phyloP scores from a whole-genome alignment of 2,797 vertebrate species.

The Enteromius trimaculatus region DNA sequence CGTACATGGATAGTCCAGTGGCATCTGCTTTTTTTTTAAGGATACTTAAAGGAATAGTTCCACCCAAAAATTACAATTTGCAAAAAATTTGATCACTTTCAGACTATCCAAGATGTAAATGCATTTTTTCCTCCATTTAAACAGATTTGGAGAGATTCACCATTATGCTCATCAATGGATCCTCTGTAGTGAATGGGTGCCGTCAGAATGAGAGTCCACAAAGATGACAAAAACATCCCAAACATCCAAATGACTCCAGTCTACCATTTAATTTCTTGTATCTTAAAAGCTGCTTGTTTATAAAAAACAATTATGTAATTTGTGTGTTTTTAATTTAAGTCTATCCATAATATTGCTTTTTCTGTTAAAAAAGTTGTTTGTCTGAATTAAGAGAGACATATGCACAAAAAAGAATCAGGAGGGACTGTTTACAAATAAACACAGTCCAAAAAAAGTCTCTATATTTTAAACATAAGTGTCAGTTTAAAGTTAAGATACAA shows the following conservation, averaged over 20 bases:
- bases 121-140: not conserved
- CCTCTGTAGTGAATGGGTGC: not conserved
- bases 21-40: not conserved
- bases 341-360: not conserved
- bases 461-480: not conserved
- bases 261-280: not conserved
- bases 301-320: not conserved
- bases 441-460: not conserved
- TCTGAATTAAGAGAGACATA: not conserved
- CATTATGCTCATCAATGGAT: not conserved
- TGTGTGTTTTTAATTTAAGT: not conserved
- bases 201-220: not conserved
- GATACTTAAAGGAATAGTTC: not conserved
- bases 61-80: not conserved
- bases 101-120: not conserved
- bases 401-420: not conserved
- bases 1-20: constrained; percentile 2
- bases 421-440: not conserved
- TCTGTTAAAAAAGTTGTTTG: not conserved
- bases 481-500: not conserved
- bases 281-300: not conserved
- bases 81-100: not conserved
- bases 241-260: not conserved
- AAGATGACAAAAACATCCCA: not conserved
- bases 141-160: not conserved